Percentiles rank a stretch among this genome's conserved stretches.
Conservation (phyloP, 2,888 invertebrate genomes). For the Anthophora plumipes region DNA sequence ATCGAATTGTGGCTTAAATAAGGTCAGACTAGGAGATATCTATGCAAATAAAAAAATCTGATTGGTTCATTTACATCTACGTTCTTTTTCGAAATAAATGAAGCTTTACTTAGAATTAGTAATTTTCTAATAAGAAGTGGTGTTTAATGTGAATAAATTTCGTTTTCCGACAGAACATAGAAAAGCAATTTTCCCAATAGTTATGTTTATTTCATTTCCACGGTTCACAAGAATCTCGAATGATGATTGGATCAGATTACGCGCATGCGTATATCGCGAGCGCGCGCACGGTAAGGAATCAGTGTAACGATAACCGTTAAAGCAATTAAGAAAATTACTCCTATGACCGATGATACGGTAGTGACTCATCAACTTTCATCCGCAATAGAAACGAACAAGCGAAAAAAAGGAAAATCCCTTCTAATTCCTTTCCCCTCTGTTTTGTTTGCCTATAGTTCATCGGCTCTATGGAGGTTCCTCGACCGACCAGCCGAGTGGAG, state of each 20-base stretch:
- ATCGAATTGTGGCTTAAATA: no score
- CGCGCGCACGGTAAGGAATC: slow-evolving; percentile 20
- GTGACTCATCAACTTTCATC: slow-evolving; percentile 18
- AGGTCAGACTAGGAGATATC: no score
- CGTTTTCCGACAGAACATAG: no score
- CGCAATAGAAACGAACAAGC: slow-evolving; percentile 23
- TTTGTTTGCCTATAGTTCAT: slow-evolving; percentile 91
- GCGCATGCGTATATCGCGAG: no score
- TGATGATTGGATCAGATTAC: background rate
- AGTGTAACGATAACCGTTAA: slow-evolving; percentile 26
- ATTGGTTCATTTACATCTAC: no score
- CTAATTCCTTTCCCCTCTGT: slow-evolving; percentile 22
- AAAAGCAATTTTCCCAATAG: no score
- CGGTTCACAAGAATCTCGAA: background rate
- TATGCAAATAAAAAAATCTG: no score
- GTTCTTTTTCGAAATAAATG: no score
- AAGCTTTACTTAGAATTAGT: no score
- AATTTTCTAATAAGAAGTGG: no score
- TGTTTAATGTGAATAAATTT: no score
- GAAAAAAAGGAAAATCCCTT: background rate
- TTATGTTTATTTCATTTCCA: background rate
- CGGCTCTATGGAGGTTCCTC: slow-evolving; percentile 98
- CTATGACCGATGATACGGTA: slow-evolving; percentile 6
- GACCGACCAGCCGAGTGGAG: slow-evolving; percentile 98
- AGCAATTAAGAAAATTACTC: slow-evolving; percentile 39